Evolutionary conservation across 2,888 invertebrate genomes (phyloP).

Genomic region (Caenorhabditis sinica): DNA sequence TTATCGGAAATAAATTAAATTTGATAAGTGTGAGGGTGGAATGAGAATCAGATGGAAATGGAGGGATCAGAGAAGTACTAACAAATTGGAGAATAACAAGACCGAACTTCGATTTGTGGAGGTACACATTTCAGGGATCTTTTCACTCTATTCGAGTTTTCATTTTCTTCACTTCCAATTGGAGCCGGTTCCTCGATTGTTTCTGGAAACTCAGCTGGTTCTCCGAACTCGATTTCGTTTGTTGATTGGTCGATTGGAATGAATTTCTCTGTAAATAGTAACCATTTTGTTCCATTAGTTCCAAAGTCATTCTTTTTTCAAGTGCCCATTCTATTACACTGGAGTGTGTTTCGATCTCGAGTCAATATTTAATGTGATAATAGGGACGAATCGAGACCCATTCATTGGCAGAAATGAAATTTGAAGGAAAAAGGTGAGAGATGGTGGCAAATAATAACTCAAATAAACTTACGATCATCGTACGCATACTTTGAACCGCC

Average conservation of each 20-base stretch:
- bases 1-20: constrained; percentile 6
- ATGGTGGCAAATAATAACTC: constrained; percentile 46
- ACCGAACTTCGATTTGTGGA: constrained; percentile 53
- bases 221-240: constrained; percentile 49
- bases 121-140: constrained; percentile 56
- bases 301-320: constrained; percentile 21
- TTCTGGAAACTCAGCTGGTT: constrained; percentile 58
- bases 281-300: constrained; percentile 26
- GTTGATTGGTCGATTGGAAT: constrained; percentile 48
- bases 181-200: constrained; percentile 40
- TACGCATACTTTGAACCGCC: constrained; percentile 59
- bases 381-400: constrained; percentile 27
- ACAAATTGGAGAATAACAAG: constrained; percentile 33
- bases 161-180: constrained; percentile 31
- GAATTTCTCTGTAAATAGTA: constrained; percentile 52
- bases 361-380: constrained; percentile 45
- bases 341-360: constrained; percentile 31
- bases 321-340: constrained; percentile 22
- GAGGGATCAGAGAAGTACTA: background rate
- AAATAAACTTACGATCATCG: constrained; percentile 57
- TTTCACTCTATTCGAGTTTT: constrained; percentile 23
- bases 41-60: constrained; percentile 37
- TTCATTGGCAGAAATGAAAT: constrained; percentile 32
- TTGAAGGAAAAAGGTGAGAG: constrained; percentile 24
- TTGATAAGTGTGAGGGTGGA: background rate